Base-by-base conservation (phyloP, 2,113 vertebrate species). In the Naja naja region DNA sequence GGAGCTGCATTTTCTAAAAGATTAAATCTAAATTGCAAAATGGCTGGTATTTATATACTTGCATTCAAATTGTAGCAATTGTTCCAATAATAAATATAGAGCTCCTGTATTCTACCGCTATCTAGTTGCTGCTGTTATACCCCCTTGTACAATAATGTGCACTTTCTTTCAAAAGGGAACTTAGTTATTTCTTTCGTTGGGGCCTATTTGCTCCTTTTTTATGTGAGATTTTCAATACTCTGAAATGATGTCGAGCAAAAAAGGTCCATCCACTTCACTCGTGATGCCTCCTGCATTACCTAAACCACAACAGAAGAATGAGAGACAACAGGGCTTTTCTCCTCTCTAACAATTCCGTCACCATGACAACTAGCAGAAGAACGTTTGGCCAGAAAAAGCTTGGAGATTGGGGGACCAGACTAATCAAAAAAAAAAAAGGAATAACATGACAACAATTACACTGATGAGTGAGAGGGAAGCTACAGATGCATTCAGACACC, bases 201-300 rank as follows among this genome's bases (percentile, higher is more conserved):
- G 97, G 97, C 97, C 97, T 97, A 98, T 98, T 98, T 98, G 97
- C 97, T 98, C 97, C 98, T 98, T 98, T 98, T 98, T 98, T 98
- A 97, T 98, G 97, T 97, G 97, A 97, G 97, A 97, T 98, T 98
- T 98, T 98, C 98, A 98, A 98, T 98, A 97, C 97, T 97, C 95
- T 86, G 97, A 98, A 98, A 98, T 98, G 98, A 98, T 97, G 98
- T 97, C 92, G 97, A 98, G 98, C 97, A 97, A 98, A 98, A 98
- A 98, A 98, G 98, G 98, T 98, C 97, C 98, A 98, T 98, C 98
- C 98, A 98, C 98, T 98, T 98, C 97, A 98, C 97, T 98, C 96
- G 97, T 97, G 98, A 98, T 98, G 98, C 97, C 97, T 98, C 97
- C 97, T 97, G 97, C 96, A 97, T 98, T 98, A 98, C 97, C 97